Evolutionary conservation across 2,113 vertebrate species (phyloP).

Genomic region (Sphaerodactylus townsendi): DNA sequence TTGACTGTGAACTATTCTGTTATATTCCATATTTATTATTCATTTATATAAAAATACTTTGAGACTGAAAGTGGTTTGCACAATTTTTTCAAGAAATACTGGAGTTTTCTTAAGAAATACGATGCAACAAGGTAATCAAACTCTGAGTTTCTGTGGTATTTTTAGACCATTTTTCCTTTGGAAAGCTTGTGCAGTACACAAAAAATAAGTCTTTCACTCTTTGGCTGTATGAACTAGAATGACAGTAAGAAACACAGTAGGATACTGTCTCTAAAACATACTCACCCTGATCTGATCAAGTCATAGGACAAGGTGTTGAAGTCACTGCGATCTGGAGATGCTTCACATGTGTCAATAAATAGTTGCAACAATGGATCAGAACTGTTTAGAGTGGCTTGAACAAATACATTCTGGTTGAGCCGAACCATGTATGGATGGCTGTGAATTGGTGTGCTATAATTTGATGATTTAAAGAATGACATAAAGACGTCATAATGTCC

Average conservation of each 20-base stretch:
- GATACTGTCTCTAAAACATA: not conserved
- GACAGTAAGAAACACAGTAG: not conserved
- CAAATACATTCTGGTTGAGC: slow-evolving; percentile 46
- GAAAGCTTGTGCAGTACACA: not conserved
- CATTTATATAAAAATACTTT: not conserved
- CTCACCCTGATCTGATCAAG: slow-evolving; percentile 53
- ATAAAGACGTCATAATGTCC: slow-evolving; percentile 37
- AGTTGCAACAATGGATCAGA: slow-evolving; percentile 30
- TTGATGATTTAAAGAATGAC: slow-evolving; percentile 26
- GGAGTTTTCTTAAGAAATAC: not conserved
- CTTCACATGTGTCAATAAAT: slow-evolving; percentile 49
- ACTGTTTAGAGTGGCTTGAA: slow-evolving; percentile 37
- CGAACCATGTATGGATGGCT: slow-evolving; percentile 31
- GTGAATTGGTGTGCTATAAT: slow-evolving; percentile 2
- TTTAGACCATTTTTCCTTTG: no score
- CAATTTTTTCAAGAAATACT: not conserved
- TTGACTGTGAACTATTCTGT: not conserved
- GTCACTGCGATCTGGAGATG: slow-evolving; percentile 35
- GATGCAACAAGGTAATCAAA: not conserved
- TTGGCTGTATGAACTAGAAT: not conserved
- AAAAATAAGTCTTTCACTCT: not conserved
- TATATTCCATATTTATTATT: not conserved
- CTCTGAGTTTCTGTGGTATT: not conserved
- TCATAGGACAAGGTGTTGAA: slow-evolving; percentile 35
- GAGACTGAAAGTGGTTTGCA: not conserved